Conservation (phyloP, 2,113 vertebrate genomes). For the Baryphthengus martii region DNA sequence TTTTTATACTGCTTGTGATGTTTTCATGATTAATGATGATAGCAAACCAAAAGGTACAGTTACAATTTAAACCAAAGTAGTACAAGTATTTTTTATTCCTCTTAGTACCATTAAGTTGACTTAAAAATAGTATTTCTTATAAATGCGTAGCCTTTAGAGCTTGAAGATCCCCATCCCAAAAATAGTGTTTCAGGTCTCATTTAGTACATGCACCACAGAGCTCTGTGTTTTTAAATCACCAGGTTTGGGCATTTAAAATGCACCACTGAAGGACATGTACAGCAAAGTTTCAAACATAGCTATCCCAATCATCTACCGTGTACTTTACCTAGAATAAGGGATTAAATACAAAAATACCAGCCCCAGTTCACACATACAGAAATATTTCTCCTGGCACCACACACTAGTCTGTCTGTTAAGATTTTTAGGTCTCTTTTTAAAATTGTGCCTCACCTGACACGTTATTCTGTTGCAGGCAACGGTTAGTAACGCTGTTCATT, state of each 20-base stretch:
- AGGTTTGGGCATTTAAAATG: neutral
- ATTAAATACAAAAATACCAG: neutral
- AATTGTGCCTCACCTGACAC: neutral
- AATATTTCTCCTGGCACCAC: neutral
- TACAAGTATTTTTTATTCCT: neutral
- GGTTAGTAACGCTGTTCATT: constrained; percentile 50
- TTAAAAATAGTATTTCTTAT: neutral
- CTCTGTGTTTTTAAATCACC: neutral
- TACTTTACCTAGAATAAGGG: neutral
- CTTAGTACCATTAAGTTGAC: neutral
- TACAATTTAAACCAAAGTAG: too few species aligned
- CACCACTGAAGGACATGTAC: neutral
- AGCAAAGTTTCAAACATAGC: neutral
- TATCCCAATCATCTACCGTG: neutral
- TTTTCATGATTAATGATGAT: neutral
- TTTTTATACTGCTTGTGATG: neutral
- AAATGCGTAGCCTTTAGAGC: neutral
- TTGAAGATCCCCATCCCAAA: neutral
- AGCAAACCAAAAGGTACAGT: neutral
- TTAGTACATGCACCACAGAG: neutral
- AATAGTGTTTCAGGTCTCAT: neutral
- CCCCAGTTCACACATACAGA: neutral
- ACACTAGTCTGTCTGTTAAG: neutral
- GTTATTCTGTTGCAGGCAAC: neutral
- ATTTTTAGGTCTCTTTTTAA: neutral